Evolutionary conservation across 2,888 invertebrate species (phyloP).

Genomic region (Platycnemis pennipes): DNA sequence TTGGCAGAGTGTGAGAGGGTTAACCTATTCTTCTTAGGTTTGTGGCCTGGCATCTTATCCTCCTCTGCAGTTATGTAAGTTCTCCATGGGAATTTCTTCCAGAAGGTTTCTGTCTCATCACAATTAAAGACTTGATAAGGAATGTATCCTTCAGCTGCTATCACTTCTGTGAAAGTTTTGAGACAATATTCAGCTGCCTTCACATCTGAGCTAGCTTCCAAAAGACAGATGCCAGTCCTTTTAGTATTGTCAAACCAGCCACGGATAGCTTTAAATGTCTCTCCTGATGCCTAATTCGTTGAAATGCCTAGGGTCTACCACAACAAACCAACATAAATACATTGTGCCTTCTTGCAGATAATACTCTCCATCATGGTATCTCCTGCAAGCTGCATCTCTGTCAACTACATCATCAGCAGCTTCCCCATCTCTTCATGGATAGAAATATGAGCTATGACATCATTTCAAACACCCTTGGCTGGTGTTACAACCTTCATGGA

Average conservation of each 20-base stretch:
- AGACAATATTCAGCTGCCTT: too few species aligned
- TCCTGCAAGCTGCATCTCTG: conserved; percentile 30
- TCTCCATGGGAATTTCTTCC: too few species aligned
- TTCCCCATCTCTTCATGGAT: neutral
- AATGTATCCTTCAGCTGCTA: too few species aligned
- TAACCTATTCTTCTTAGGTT: too few species aligned
- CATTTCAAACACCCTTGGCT: too few species aligned
- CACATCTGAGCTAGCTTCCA: neutral
- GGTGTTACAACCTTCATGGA: too few species aligned
- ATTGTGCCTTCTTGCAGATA: neutral
- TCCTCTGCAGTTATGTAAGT: conserved; percentile 20
- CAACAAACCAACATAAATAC: neutral
- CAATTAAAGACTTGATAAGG: too few species aligned
- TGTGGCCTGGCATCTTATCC: too few species aligned
- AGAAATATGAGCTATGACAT: too few species aligned
- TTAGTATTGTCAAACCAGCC: neutral
- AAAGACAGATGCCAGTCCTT: neutral
- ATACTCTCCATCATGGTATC: neutral
- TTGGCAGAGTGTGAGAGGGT: neutral
- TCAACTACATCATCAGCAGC: neutral
- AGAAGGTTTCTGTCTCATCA: too few species aligned
- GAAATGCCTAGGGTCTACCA: neutral
- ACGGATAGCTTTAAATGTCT: neutral
- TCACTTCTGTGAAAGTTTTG: too few species aligned
- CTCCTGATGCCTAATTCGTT: neutral